Base-by-base conservation (phyloP, 2,113 vertebrate genomes). In the Notothenia rossii region DNA sequence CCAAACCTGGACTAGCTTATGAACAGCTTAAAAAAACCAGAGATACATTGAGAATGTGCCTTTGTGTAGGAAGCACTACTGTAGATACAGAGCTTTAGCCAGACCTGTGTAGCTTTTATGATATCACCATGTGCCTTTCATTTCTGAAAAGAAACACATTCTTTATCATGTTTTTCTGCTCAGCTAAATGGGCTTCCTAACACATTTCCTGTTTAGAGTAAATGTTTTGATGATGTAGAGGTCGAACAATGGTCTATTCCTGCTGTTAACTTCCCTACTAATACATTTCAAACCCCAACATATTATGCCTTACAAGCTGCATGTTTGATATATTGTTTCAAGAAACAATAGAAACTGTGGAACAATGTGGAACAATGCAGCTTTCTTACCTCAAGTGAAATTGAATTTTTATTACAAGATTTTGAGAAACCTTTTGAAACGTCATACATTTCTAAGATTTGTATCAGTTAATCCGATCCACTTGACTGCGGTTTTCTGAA, bases 191-290 rank as follows among this genome's bases (percentile, higher is more conserved):
- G 72, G 74, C 70, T 81, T 73, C 25, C 50, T 84, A 85, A 55
- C 67, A 81, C 67, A 79, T 75, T 92, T 91, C 86, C 83, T 90
- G 86, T 89, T 89, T 82, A 65, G 84, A 82, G 65, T 46, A 45
- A 70, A 79, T 80, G 84, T 86, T 83, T 81, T 74, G 72, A 72
- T 75, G 60, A 81, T 79, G 50, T 72, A 77, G 81, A 72, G 2
- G 55, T 65, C 56, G 72, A 91, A 87, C 87, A 90, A 88, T 80
- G 78, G 77, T 60, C 76, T 70, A 78, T 81, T 75, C 70, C 62
- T 76, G 60, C 36, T 86, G 84, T 88, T 79, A 84, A 81, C 71
- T 79, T 86, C 66, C 76, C 46, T 7, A 69, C 79, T 88, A 86
- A 90, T 84, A 60, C 59, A 82, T 77, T 85, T 82, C 51, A 65